Evolutionary conservation across 2,797 vertebrate species (phyloP).

Genomic region (Clarias laeviceps): DNA sequence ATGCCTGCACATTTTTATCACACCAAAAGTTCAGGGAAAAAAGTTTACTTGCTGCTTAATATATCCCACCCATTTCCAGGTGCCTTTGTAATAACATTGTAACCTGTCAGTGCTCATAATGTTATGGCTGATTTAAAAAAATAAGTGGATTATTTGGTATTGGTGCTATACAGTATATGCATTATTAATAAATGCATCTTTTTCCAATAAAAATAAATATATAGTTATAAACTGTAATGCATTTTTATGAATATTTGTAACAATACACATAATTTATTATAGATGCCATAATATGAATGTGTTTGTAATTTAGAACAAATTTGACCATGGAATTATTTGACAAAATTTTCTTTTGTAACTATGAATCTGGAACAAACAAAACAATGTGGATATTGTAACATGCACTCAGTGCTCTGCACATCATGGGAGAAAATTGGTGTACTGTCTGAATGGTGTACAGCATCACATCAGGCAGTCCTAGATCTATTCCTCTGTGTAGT

Average conservation of each 20-base stretch:
- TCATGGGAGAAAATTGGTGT: slow-evolving; percentile 4
- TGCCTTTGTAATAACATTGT: too few species aligned
- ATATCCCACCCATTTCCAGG: too few species aligned
- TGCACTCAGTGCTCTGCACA: neutral
- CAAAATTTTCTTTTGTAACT: neutral
- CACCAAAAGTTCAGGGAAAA: too few species aligned
- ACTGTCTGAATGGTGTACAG: slow-evolving; percentile 42
- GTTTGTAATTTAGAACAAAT: neutral
- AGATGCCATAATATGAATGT: neutral
- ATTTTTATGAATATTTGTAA: neutral
- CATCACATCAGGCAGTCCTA: slow-evolving; percentile 49
- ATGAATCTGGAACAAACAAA: neutral
- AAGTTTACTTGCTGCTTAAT: too few species aligned
- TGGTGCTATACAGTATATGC: neutral
- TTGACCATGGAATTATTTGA: neutral
- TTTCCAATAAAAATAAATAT: neutral
- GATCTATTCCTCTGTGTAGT: slow-evolving; percentile 63
- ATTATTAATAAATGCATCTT: neutral
- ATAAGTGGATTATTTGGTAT: neutral
- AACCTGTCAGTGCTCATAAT: too few species aligned
- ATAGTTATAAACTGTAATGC: neutral
- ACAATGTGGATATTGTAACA: neutral
- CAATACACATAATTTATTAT: neutral
- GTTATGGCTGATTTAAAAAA: too few species aligned
- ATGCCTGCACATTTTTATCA: too few species aligned